Percentiles rank a stretch among this genome's conserved stretches.
Conservation (phyloP, 2,797 vertebrate species). For the Trachurus trachurus region DNA sequence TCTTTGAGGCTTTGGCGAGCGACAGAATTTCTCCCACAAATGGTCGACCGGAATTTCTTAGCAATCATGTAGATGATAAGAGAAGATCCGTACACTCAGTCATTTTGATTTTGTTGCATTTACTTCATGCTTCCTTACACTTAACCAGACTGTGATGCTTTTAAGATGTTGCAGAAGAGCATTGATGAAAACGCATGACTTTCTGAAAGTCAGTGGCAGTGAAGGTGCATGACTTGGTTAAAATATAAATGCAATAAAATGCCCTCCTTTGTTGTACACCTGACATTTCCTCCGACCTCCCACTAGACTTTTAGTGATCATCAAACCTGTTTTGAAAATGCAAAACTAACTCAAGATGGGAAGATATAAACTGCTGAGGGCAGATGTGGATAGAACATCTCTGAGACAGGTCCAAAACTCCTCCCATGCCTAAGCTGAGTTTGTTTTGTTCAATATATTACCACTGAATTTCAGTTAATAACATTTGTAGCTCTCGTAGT, state of each 20-base stretch:
- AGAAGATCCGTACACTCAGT: not conserved
- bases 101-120: not conserved
- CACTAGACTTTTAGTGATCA: too few relatives aligned
- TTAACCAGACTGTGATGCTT: not conserved
- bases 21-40: not conserved
- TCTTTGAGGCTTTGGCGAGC: constrained; percentile 1
- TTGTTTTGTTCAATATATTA: too few relatives aligned
- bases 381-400: too few relatives aligned
- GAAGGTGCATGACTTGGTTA: too few relatives aligned
- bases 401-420: too few relatives aligned
- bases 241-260: too few relatives aligned
- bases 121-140: not conserved
- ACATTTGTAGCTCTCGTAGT: too few relatives aligned
- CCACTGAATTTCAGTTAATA: too few relatives aligned
- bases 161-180: not conserved
- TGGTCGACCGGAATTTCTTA: not conserved
- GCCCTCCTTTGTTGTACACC: too few relatives aligned
- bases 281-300: too few relatives aligned
- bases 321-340: not conserved
- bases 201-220: not conserved
- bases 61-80: not conserved
- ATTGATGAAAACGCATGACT: not conserved
- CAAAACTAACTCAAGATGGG: not conserved
- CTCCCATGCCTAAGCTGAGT: too few relatives aligned
- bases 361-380: not conserved